Base-by-base conservation (phyloP, 2,113 vertebrate genomes). In the Cricetomys ansorgei region DNA sequence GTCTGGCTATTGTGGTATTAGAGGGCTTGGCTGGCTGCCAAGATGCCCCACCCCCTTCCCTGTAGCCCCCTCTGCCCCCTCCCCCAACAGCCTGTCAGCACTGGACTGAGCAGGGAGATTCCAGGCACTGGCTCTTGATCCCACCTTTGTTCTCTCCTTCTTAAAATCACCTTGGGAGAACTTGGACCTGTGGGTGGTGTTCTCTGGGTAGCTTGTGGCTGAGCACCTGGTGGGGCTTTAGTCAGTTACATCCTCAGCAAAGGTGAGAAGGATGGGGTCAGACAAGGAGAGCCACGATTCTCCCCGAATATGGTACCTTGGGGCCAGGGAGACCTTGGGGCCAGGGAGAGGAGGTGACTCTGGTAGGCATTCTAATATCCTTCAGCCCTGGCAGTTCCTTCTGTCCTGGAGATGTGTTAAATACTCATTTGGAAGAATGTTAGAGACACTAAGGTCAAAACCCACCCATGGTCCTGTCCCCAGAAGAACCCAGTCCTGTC, bases 101-200 rank as follows among this genome's bases (percentile, higher is more conserved):
- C 25, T 1, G 50, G 45, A 5, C 23, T 8, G 5, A n/a, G 23
- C 34, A 37, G 70, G n/a, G 27, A 12, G 4, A 13, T 6, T 70
- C 8, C 8, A 0, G 50, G 10, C 1, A 2, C 73, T 31, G 17
- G 62, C n/a, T 69, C 79, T 2, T 0, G 40, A 6, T 12, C 29
- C 4, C 10, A 4, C 29, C 21, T 50, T 10, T 27, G 3, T 23
- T 6, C 34, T 16, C 23, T 34, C 55, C 31, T 45, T 31, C 9
- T 5, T n/a, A 0, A 27, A 34, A 43, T 13, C 37, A 62, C 2
- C 7, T 5, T 37, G 12, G 34, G 62, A 29, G 50, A 57, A 16
- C 25, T 27, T 72, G 65, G 59, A 40, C 55, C 45, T 40, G 0
- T 1, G 4, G 8, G 3, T 57, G 0, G 3, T 23, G 21, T 75